A percentile compares a stretch with the other conserved stretches of the same genome.
Evolutionary conservation across 2,888 invertebrate genomes (phyloP).

Genomic region (Cosmia pyralina): DNA sequence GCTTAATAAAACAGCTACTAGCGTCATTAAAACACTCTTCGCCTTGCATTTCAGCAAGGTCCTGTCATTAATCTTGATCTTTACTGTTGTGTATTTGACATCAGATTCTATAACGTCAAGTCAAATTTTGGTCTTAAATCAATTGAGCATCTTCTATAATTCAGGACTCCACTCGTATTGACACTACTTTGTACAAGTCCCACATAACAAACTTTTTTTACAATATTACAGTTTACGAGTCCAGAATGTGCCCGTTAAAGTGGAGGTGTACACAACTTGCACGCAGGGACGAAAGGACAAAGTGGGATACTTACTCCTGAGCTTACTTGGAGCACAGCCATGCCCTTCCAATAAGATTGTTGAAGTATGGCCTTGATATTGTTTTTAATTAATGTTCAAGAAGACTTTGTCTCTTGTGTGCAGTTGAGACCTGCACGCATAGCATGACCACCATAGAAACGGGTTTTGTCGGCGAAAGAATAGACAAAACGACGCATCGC

Average conservation of each 20-base stretch:
- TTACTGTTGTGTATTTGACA: not conserved
- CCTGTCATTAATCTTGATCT: not conserved
- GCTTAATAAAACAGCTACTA: not conserved
- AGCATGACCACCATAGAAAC: no score
- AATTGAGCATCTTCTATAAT: not conserved
- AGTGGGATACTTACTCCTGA: conserved; percentile 93
- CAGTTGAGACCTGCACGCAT: not conserved
- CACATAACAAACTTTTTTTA: not conserved
- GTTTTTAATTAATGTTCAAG: not conserved
- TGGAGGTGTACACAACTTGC: conserved; percentile 91
- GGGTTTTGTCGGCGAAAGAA: no score
- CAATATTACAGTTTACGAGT: conserved; percentile 91
- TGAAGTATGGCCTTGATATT: conserved; percentile 72
- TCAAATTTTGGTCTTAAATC: not conserved
- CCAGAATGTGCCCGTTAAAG: conserved; percentile 93
- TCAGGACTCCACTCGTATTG: not conserved
- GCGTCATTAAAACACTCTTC: not conserved
- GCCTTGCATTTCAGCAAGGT: not conserved
- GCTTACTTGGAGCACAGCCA: conserved; percentile 92
- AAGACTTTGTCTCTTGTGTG: not conserved
- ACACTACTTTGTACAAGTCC: not conserved
- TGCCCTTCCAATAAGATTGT: conserved; percentile 88
- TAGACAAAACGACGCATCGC: no score
- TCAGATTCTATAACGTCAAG: no score
- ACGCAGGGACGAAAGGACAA: conserved; percentile 90